A percentile compares a stretch with the other conserved stretches of the same genome.
These are phyloP conservation scores for Apantesis nais DNA, from an alignment of 2,888 invertebrate species.

Conservation along the genomic window DNA sequence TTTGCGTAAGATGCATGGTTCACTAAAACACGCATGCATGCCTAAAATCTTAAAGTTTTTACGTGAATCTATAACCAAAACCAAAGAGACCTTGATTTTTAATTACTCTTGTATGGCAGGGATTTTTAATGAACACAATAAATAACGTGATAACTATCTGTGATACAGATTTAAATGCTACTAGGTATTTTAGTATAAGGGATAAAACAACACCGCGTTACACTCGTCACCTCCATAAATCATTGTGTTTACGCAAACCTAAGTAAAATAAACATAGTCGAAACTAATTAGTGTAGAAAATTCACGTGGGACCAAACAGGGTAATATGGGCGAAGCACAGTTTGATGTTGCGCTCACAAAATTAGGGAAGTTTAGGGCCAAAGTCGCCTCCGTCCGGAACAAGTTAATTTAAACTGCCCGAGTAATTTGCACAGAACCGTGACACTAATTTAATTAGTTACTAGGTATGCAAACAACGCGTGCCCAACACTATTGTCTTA, in stretches of 20 bases:
- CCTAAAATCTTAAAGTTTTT: not conserved
- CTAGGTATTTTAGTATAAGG: constrained; percentile 32
- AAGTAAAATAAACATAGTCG: constrained; percentile 80
- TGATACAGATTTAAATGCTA: constrained; percentile 30
- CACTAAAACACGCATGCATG: not conserved
- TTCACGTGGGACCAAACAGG: constrained; percentile 82
- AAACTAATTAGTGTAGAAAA: constrained; percentile 84
- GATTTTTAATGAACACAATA: constrained; percentile 26
- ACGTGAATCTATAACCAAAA: not conserved
- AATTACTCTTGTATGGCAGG: not conserved
- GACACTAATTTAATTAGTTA: constrained; percentile 82
- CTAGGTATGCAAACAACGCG: constrained; percentile 75
- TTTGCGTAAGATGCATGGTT: not conserved
- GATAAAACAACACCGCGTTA: constrained; percentile 49
- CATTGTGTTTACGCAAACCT: constrained; percentile 76
- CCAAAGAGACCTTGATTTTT: not conserved
- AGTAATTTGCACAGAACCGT: constrained; percentile 79
- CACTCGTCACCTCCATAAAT: constrained; percentile 71
- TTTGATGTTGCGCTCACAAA: constrained; percentile 84
- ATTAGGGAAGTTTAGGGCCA: constrained; percentile 83
- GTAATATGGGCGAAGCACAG: constrained; percentile 81
- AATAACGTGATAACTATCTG: constrained; percentile 22
- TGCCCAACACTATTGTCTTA: constrained; percentile 49
- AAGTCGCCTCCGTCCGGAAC: constrained; percentile 78
- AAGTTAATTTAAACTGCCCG: constrained; percentile 84